Percentiles rank a stretch among this genome's conserved stretches.
phyloP scores from a whole-genome alignment of 1,140 invertebrate genomes.

The Choristoneura fumiferana region DNA sequence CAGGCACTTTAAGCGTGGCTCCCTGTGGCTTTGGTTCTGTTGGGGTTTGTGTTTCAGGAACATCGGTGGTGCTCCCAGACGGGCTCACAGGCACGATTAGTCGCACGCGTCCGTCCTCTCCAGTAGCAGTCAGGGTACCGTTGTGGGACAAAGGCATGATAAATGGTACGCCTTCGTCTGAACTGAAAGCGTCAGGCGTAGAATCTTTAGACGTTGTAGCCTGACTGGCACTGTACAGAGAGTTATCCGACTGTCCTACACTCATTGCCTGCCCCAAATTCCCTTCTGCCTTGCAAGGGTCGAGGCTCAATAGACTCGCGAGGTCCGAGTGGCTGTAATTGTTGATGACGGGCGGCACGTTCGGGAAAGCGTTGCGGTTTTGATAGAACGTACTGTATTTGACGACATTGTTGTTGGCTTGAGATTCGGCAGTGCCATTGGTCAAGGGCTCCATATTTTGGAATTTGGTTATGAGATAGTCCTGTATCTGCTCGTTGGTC shows the following conservation, averaged over 20 bases:
- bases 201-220: conserved; percentile 56
- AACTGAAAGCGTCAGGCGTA: conserved; percentile 49
- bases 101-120: conserved; percentile 77
- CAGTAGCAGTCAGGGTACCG: conserved; percentile 80
- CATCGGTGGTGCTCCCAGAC: conserved; percentile 48
- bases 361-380: conserved; percentile 60
- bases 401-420: conserved; percentile 33
- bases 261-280: conserved; percentile 55
- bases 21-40: conserved; percentile 36
- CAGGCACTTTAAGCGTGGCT: conserved; percentile 69
- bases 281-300: conserved; percentile 38
- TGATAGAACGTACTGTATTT: conserved; percentile 54
- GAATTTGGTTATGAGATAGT: conserved; percentile 64
- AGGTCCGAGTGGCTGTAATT: conserved; percentile 58
- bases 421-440: conserved; percentile 27
- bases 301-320: conserved; percentile 46
- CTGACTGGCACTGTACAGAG: conserved; percentile 51
- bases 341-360: conserved; percentile 56
- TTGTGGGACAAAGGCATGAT: conserved; percentile 84
- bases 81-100: conserved; percentile 79
- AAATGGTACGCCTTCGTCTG: conserved; percentile 76
- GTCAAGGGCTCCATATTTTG: conserved; percentile 48
- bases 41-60: conserved; percentile 36
- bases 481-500: conserved; percentile 64
- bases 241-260: conserved; percentile 53